Conservation (phyloP, 2,113 vertebrate species). For the Paracanthobrama guichenoti region DNA sequence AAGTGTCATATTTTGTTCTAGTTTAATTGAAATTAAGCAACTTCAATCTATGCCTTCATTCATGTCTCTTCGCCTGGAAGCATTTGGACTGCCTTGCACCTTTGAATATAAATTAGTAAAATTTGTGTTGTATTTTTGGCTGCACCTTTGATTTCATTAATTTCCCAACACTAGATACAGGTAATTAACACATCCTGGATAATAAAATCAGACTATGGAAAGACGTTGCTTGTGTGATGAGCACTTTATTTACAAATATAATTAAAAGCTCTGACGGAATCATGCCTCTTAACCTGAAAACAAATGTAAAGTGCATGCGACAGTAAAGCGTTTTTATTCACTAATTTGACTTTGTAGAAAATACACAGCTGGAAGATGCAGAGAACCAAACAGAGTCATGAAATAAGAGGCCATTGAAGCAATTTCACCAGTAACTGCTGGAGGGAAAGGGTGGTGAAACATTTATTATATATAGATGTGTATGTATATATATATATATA, state of each 20-base stretch:
- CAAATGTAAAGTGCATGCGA: constrained; percentile 99
- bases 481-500: constrained; percentile 39
- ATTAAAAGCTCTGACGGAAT: constrained; percentile 98
- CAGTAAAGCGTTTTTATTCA: constrained; percentile 87
- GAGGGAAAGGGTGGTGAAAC: constrained; percentile 4
- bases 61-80: background rate
- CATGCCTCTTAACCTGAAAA: constrained; percentile 87
- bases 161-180: background rate
- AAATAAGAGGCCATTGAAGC: constrained; percentile 73
- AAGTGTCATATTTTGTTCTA: background rate
- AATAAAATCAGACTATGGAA: constrained; percentile 31
- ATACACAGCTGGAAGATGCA: constrained; percentile 93
- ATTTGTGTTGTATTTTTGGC: background rate
- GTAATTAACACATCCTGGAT: background rate
- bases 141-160: background rate
- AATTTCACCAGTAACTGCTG: constrained; percentile 66
- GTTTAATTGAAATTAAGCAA: background rate
- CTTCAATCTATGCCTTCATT: background rate
- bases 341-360: constrained; percentile 83
- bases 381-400: constrained; percentile 69
- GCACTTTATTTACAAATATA: constrained; percentile 99
- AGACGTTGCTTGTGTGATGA: constrained; percentile 78
- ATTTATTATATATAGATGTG: constrained; percentile 28
- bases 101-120: background rate
- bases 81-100: background rate